Conservation (phyloP, 1,140 invertebrate genomes). For the Drosophila rhopaloa region DNA sequence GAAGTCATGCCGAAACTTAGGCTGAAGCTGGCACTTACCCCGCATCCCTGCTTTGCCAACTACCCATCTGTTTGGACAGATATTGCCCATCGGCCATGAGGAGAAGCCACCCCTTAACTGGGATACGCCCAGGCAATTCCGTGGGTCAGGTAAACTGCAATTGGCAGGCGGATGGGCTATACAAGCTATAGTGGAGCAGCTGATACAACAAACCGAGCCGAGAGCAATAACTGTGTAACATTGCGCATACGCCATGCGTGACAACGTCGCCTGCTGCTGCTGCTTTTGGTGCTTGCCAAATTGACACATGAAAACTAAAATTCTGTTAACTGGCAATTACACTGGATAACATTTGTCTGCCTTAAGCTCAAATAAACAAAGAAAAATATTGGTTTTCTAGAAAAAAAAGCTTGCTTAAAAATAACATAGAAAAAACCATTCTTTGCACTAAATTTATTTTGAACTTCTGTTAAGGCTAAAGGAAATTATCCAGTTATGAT, state of each 20-base stretch:
- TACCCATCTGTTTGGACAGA: conserved; percentile 14
- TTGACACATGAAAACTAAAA: conserved; percentile 52
- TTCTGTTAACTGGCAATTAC: conserved; percentile 34
- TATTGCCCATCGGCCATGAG: conserved; percentile 36
- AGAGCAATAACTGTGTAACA: conserved; percentile 18
- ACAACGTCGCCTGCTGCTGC: conserved; percentile 42
- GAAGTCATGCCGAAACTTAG: conserved; percentile 24
- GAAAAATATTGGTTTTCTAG: no score
- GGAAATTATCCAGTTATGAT: no score
- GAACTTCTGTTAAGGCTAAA: no score
- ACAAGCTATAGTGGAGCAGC: conserved; percentile 24
- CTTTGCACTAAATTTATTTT: no score
- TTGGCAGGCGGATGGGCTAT: conserved; percentile 49
- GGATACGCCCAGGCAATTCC: conserved; percentile 60
- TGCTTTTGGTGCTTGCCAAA: conserved; percentile 16
- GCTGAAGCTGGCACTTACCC: neutral
- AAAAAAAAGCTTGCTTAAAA: no score
- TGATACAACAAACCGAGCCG: conserved; percentile 25
- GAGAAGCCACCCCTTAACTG: conserved; percentile 31
- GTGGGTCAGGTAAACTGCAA: conserved; percentile 68
- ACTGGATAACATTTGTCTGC: neutral
- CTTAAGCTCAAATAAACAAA: neutral
- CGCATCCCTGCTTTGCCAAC: neutral
- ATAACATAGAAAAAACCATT: no score
- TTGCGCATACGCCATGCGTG: conserved; percentile 62